These are phyloP conservation scores for Pithys albifrons DNA, from an alignment of 2,113 vertebrate genomes.

Conservation along the genomic window DNA sequence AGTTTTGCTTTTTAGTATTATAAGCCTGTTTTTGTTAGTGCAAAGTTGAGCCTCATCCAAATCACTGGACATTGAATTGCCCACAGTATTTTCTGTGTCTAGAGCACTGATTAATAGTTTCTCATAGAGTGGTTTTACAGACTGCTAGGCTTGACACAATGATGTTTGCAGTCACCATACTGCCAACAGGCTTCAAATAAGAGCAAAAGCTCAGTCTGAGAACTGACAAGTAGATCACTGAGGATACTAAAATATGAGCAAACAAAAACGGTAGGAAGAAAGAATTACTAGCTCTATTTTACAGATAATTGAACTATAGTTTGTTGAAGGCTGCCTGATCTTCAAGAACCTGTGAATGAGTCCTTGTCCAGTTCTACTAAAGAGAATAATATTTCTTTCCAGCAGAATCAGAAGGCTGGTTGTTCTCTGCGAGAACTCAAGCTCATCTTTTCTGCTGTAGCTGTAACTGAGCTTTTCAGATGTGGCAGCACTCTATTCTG, in stretches of 20 bases:
- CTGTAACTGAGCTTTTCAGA: not conserved
- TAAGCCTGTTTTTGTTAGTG: not conserved
- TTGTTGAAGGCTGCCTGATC: not conserved
- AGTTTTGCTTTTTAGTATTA: not conserved
- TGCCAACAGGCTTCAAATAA: not conserved
- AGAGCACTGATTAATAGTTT: not conserved
- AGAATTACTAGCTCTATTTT: not conserved
- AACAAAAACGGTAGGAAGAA: not conserved
- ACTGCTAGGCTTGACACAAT: not conserved
- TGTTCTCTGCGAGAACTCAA: not conserved
- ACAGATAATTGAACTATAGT: not conserved
- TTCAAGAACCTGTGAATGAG: not conserved
- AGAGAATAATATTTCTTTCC: not conserved
- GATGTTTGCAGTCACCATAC: not conserved
- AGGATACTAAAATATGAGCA: not conserved
- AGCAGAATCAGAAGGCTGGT: not conserved
- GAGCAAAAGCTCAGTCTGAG: not conserved
- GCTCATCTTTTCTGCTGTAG: not conserved
- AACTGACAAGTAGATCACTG: not conserved
- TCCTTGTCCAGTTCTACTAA: not conserved
- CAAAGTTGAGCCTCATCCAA: not conserved
- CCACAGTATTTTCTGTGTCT: not conserved
- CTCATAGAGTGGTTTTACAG: not conserved
- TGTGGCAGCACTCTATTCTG: not conserved
- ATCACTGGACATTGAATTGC: not conserved